Conservation (phyloP, 2,888 invertebrate genomes). For the Acronicta aceris region DNA sequence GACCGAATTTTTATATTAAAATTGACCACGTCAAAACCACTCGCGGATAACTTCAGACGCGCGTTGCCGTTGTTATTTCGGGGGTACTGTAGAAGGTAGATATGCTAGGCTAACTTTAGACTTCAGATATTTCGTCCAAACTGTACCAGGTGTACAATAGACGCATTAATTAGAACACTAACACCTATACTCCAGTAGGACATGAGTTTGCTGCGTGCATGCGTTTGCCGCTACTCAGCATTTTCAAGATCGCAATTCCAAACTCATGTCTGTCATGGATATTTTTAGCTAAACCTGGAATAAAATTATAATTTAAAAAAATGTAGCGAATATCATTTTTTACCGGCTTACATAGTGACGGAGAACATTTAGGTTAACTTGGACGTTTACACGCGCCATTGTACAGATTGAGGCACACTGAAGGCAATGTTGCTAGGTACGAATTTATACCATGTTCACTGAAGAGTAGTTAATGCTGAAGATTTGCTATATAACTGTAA, state of each 20-base stretch:
- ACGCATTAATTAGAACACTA: constrained; percentile 25
- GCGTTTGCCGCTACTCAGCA: no score
- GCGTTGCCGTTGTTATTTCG: no score
- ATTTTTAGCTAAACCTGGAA: background rate
- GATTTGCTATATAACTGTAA: background rate
- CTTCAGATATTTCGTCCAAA: no score
- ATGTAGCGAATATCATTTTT: no score
- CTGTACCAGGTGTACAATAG: constrained; percentile 2
- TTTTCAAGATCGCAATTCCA: no score
- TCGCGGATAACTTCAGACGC: no score
- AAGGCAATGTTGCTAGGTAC: constrained; percentile 2
- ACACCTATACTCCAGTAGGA: background rate
- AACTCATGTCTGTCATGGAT: no score
- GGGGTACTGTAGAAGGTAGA: no score
- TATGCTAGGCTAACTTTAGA: no score
- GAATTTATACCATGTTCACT: constrained; percentile 4
- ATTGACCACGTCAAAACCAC: no score
- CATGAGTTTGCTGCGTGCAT: no score
- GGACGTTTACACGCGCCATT: background rate
- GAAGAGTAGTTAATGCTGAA: background rate
- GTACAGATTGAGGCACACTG: constrained; percentile 35
- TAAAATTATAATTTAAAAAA: background rate
- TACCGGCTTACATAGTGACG: background rate
- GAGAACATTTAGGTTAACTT: constrained; percentile 12
- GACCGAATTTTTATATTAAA: no score